Conservation (phyloP, 2,888 invertebrate species). For the Cepaea hortensis region DNA sequence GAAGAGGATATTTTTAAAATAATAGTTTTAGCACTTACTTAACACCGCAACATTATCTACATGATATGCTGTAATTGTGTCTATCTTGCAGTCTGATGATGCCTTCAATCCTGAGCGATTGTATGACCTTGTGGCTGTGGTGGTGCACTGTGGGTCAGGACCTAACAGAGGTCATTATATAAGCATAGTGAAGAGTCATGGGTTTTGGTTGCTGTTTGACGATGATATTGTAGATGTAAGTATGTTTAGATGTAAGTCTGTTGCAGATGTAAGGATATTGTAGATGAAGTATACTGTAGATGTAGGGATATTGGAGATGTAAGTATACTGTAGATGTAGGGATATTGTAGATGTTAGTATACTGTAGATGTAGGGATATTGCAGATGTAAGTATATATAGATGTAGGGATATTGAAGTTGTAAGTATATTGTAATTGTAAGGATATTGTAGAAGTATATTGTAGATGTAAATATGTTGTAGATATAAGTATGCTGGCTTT, state of each 20-base stretch:
- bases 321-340: constrained; percentile 99
- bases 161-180: constrained; percentile 99
- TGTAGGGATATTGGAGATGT: constrained; percentile 80
- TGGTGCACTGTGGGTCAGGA: constrained; percentile 99
- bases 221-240: constrained; percentile 99
- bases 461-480: constrained; percentile 89
- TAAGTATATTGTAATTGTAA: constrained; percentile 82
- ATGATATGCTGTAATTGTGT: too few relatives aligned
- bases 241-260: constrained; percentile 60
- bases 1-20: too few relatives aligned
- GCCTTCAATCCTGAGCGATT: constrained; percentile 97
- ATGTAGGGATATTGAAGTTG: too few relatives aligned
- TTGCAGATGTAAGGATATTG: too few relatives aligned
- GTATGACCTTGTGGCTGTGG: constrained; percentile 98
- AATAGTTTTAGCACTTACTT: too few relatives aligned
- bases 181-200: constrained; percentile 99
- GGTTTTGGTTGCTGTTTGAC: constrained; percentile 99
- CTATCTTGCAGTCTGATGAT: constrained; percentile 89
- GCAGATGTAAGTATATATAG: too few relatives aligned
- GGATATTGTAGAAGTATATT: constrained; percentile 99
- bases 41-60: too few relatives aligned
- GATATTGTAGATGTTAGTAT: constrained; percentile 98
- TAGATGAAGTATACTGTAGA: too few relatives aligned
- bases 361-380: too few relatives aligned
- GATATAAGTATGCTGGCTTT: too few relatives aligned